Evolutionary conservation across 1,140 invertebrate genomes (phyloP), one percentile per base, ranked within the genome.

Genomic region (Stegodyphus mimosarum): DNA sequence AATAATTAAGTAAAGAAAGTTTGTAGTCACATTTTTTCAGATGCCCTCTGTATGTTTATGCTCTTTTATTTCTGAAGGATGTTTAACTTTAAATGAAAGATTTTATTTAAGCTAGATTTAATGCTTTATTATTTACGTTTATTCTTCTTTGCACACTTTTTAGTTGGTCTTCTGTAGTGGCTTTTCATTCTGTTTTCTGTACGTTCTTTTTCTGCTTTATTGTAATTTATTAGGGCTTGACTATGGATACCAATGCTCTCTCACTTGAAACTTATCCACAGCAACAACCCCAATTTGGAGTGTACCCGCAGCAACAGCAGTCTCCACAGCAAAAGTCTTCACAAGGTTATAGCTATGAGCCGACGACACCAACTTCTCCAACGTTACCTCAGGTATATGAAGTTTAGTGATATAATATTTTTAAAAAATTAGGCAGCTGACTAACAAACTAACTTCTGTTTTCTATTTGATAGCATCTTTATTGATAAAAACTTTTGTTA

Each of bases 191-290:
- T 83, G 49, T 83, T 83, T 74, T 83, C 60, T 84, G 55, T 84
- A 66, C 33, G 71, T 75, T 83, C 64, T 83, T 81, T 85, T 86
- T 66, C 69, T 77, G 66, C 75, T 86, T 73, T 64, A 48, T 66
- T 49, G 64, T 15, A 87, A 33, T 60, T 77, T 70, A 66, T 78
- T 85, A 88, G 88, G 88, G 88, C 55, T 87, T 88, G 83, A 86
- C 88, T 15, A 83, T 88, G 78, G 88, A 88, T 79, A 88, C 88
- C 48, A 88, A 88, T 70, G 88, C 88, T 70, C 86, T 88, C 66
- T 86, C 87, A 69, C 79, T 88, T 66, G 85, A 88, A 80, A 83
- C 75, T 78, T 87, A 83, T 79, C 70, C 70, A 6, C 74, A 52
- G 55, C 87, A 86, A 72, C 86, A 87, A 74, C 63, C 80, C 49